A percentile compares a stretch with the other conserved stretches of the same genome.
phyloP scores from a whole-genome alignment of 2,797 vertebrate genomes.

The Enteromius thamalakanensis region DNA sequence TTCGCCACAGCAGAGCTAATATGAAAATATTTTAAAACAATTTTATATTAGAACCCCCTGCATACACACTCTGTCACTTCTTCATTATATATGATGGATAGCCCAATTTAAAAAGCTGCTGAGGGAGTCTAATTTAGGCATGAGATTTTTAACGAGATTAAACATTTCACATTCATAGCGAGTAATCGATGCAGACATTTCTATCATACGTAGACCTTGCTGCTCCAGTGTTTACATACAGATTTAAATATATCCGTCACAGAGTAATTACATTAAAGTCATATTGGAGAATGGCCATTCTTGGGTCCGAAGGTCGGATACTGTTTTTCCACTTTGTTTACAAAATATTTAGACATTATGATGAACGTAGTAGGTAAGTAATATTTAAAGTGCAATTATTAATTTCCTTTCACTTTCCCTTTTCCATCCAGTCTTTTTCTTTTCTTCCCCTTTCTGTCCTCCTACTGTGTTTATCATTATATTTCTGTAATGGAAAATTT shows the following conservation, averaged over 20 bases:
- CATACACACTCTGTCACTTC: slow-evolving; percentile 62
- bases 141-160: slow-evolving; percentile 69
- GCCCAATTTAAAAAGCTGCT: slow-evolving; percentile 68
- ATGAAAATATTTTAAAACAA: slow-evolving; percentile 58
- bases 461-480: slow-evolving; percentile 41
- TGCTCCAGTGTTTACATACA: slow-evolving; percentile 61
- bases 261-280: slow-evolving; percentile 63
- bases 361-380: background rate
- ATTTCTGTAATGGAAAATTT: slow-evolving; percentile 38
- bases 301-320: slow-evolving; percentile 32
- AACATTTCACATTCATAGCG: slow-evolving; percentile 64
- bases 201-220: slow-evolving; percentile 60
- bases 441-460: slow-evolving; percentile 8
- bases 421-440: background rate
- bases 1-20: slow-evolving; percentile 35
- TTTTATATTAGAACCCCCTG: slow-evolving; percentile 59
- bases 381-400: background rate
- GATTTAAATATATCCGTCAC: slow-evolving; percentile 64
- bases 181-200: slow-evolving; percentile 65
- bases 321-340: slow-evolving; percentile 19
- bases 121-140: slow-evolving; percentile 67
- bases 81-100: slow-evolving; percentile 68
- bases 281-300: slow-evolving; percentile 46
- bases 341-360: background rate
- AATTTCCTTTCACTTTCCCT: background rate